These are phyloP conservation scores for Cepaea hortensis DNA, from an alignment of 2,888 invertebrate genomes.

Conservation along the genomic window DNA sequence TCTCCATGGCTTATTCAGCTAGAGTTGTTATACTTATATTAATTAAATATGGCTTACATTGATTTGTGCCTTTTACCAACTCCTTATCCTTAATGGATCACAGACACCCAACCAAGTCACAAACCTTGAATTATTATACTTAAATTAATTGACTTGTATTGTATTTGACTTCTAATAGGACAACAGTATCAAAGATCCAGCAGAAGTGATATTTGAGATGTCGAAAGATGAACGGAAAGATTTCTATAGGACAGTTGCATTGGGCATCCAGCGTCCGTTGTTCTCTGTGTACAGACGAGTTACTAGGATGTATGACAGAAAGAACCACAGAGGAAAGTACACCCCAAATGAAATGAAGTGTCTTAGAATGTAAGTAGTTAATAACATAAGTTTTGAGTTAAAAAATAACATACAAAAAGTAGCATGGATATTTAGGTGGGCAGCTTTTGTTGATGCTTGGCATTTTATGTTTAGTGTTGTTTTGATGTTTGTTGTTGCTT, in stretches of 20 bases:
- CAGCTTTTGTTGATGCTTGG: no score
- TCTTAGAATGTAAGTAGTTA: slow-evolving; percentile 73
- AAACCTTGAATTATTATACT: neutral
- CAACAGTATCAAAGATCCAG: slow-evolving; percentile 74
- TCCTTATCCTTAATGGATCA: neutral
- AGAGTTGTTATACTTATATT: neutral
- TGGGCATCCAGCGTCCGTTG: slow-evolving; percentile 77
- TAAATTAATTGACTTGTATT: no score
- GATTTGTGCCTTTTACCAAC: no score
- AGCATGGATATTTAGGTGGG: no score
- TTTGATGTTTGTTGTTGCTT: no score
- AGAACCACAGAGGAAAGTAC: slow-evolving; percentile 78
- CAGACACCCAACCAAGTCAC: neutral
- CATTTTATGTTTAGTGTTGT: no score
- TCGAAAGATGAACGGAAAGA: slow-evolving; percentile 78
- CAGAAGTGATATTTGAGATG: slow-evolving; percentile 77
- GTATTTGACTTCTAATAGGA: slow-evolving; percentile 62
- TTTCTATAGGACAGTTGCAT: slow-evolving; percentile 77
- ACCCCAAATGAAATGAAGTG: slow-evolving; percentile 75
- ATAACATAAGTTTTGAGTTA: neutral
- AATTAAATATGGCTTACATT: neutral
- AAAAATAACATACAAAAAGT: no score
- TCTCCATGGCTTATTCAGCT: neutral
- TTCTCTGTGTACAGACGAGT: slow-evolving; percentile 78
- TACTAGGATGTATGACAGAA: slow-evolving; percentile 78